phyloP scores from a whole-genome alignment of 2,113 vertebrate genomes.

The Apaloderma vittatum region DNA sequence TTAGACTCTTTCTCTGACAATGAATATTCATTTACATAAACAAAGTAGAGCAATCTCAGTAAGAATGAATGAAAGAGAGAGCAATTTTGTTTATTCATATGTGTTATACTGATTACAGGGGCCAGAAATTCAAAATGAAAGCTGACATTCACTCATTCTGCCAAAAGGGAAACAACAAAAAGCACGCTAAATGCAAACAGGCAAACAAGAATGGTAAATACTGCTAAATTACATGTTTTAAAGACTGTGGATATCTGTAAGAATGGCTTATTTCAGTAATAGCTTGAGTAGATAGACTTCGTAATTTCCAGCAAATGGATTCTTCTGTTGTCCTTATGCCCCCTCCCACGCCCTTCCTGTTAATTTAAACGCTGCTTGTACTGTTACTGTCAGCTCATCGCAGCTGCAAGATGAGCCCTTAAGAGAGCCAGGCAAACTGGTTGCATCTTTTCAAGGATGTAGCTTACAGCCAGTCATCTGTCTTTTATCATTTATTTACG shows the following conservation, averaged over 20 bases:
- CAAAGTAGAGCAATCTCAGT: not conserved
- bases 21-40: not conserved
- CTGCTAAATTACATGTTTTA: not conserved
- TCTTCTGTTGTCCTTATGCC: not conserved
- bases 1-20: not conserved
- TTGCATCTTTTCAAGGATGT: not conserved
- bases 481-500: not conserved
- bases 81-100: not conserved
- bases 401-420: not conserved
- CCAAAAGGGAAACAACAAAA: not conserved
- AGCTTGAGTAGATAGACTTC: not conserved
- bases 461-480: not conserved
- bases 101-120: not conserved
- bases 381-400: not conserved
- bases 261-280: not conserved
- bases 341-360: not conserved
- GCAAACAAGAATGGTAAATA: not conserved
- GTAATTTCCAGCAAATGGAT: not conserved
- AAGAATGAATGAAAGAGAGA: not conserved
- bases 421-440: not conserved
- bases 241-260: not conserved
- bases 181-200: not conserved
- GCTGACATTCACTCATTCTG: not conserved
- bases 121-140: constrained; percentile 15
- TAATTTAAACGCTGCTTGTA: not conserved